These are phyloP conservation scores for Myoxocephalus aenaeus DNA, from an alignment of 2,797 vertebrate species.

Conservation along the genomic window DNA sequence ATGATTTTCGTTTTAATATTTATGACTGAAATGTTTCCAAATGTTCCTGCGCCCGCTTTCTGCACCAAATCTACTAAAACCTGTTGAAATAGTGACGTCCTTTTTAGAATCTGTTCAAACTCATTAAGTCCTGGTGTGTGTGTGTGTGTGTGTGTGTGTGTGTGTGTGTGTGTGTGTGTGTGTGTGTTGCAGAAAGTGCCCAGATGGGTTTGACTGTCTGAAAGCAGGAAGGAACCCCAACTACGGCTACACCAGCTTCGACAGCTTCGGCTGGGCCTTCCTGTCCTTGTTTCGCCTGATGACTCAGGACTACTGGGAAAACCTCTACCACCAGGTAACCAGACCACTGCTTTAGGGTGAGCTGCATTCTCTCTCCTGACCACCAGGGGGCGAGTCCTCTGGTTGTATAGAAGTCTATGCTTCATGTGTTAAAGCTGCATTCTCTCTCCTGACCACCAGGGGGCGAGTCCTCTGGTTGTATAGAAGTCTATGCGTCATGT, in stretches of 20 bases:
- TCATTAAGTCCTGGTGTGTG: no score
- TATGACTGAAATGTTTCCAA: conserved; percentile 13
- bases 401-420: no score
- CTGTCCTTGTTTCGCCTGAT: conserved; percentile 94
- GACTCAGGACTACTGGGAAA: conserved; percentile 88
- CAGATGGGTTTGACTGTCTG: conserved; percentile 81
- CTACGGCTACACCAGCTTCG: conserved; percentile 93
- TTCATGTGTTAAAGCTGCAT: background rate
- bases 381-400: no score
- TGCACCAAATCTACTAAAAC: background rate
- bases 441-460: background rate
- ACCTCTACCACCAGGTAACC: conserved; percentile 80
- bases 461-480: no score
- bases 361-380: no score
- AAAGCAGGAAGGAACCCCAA: conserved; percentile 86
- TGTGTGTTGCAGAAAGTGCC: conserved; percentile 84
- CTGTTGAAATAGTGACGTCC: no score
- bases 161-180: conserved; percentile 16
- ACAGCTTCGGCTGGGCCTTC: conserved; percentile 95
- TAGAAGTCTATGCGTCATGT: no score
- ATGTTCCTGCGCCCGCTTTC: background rate
- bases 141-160: background rate
- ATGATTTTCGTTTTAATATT: background rate
- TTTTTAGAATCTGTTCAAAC: no score
- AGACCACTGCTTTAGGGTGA: background rate